Evolutionary conservation across 2,797 vertebrate genomes (phyloP).

Genomic region (Enteromius paludinosus): DNA sequence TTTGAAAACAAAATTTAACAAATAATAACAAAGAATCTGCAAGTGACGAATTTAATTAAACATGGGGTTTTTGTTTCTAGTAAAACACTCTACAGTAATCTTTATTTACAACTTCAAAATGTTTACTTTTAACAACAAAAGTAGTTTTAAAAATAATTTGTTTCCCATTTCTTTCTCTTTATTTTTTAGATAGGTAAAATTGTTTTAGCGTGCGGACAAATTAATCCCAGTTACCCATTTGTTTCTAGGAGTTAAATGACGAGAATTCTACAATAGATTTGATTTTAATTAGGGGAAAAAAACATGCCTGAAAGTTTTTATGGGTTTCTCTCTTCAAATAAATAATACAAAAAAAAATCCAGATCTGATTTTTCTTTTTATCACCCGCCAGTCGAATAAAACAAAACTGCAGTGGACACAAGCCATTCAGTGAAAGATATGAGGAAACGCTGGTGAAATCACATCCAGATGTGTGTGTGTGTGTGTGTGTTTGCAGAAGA

Average conservation of each 20-base stretch:
- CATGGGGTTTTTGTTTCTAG: no score
- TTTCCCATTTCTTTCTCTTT: not conserved
- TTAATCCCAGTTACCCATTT: not conserved
- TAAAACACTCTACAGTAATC: no score
- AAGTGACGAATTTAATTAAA: not conserved
- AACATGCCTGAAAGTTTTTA: not conserved
- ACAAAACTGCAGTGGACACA: constrained; percentile 13
- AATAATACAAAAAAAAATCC: not conserved
- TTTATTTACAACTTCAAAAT: not conserved
- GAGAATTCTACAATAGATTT: not conserved
- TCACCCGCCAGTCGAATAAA: constrained; percentile 1
- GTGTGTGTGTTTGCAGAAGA: not conserved
- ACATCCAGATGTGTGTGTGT: constrained; percentile 24
- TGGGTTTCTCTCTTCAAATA: not conserved
- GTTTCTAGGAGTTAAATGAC: not conserved
- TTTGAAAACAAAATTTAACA: no score
- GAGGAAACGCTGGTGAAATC: constrained; percentile 1
- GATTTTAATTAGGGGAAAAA: not conserved
- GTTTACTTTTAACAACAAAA: not conserved
- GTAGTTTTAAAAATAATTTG: not conserved
- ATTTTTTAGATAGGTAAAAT: not conserved
- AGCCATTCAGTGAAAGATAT: constrained; percentile 11
- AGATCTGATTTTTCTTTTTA: constrained; percentile 13
- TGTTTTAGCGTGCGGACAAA: not conserved
- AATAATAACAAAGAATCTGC: not conserved